These are phyloP conservation scores for Drosophila ogumai DNA, from an alignment of 1,140 invertebrate species.

Conservation along the genomic window DNA sequence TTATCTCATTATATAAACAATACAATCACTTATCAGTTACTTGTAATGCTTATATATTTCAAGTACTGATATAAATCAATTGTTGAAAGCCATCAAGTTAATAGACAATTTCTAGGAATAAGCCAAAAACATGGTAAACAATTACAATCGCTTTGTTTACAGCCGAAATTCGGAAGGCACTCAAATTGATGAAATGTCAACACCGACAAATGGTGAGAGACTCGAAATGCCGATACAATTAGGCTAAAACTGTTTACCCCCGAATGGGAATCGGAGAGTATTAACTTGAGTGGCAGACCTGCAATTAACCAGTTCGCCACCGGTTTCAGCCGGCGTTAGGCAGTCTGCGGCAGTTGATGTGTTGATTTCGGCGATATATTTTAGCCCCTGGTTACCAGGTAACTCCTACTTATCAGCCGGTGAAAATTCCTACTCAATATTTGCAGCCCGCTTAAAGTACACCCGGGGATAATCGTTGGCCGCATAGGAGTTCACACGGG, in stretches of 20 bases:
- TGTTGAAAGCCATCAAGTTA: conserved; percentile 1
- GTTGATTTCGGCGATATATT: conserved; percentile 23
- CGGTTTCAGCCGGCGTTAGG: conserved; percentile 64
- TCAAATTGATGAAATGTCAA: conserved; percentile 47
- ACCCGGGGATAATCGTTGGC: conserved; percentile 1
- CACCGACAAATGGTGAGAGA: conserved; percentile 9
- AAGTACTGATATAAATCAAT: conserved; percentile 2
- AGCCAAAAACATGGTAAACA: background rate
- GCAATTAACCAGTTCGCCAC: conserved; percentile 47
- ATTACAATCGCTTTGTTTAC: conserved; percentile 22
- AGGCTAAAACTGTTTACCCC: conserved; percentile 41
- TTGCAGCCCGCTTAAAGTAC: conserved; percentile 41
- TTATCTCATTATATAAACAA: background rate
- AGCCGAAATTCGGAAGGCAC: conserved; percentile 31
- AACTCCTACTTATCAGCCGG: conserved; percentile 59
- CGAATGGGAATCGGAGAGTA: conserved; percentile 10
- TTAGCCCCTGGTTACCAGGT: conserved; percentile 47
- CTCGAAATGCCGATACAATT: conserved; percentile 43
- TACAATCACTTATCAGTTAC: background rate
- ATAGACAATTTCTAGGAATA: conserved; percentile 7
- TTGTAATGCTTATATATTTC: background rate
- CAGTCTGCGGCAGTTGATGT: conserved; percentile 54
- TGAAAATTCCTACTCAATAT: conserved; percentile 68
- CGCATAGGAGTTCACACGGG: conserved; percentile 46
- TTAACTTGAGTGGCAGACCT: conserved; percentile 26